Percentiles rank a stretch among this genome's conserved stretches.
Evolutionary conservation across 2,888 invertebrate species (phyloP).

Genomic region (Galerucella nymphaeae): DNA sequence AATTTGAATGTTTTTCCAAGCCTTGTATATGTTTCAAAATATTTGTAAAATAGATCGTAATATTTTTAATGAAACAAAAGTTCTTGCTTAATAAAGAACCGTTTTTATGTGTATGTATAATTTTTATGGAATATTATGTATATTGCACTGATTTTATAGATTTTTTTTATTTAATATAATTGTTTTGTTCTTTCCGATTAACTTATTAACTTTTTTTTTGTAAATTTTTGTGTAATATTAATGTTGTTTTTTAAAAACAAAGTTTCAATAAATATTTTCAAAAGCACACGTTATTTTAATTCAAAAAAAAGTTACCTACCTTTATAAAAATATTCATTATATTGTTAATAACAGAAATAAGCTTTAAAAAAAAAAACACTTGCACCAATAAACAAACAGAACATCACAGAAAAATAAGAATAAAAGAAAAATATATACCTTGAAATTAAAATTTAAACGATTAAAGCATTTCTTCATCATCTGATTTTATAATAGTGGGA

Average conservation of each 20-base stretch:
- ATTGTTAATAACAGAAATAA: conserved; percentile 10
- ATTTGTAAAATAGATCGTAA: not conserved
- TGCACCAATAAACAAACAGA: not conserved
- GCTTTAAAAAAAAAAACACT: not conserved
- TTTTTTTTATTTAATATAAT: conserved; percentile 56
- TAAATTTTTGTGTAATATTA: conserved; percentile 54
- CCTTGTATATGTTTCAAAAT: not conserved
- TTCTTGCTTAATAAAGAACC: conserved; percentile 38
- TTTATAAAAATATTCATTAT: conserved; percentile 9
- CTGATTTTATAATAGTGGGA: conserved; percentile 52
- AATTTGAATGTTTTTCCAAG: not conserved
- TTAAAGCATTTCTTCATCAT: conserved; percentile 46
- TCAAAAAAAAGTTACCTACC: too few relatives aligned
- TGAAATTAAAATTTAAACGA: not conserved
- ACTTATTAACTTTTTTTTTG: conserved; percentile 57
- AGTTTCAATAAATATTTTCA: conserved; percentile 47
- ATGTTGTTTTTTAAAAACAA: conserved; percentile 53
- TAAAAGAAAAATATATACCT: not conserved
- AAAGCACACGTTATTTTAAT: not conserved
- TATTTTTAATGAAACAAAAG: conserved; percentile 21
- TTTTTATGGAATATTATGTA: conserved; percentile 43
- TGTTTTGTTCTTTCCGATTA: conserved; percentile 55
- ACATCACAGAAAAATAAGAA: not conserved
- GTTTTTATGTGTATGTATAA: conserved; percentile 38
- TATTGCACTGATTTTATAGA: conserved; percentile 54